Base-by-base conservation (phyloP, 2,888 invertebrate species). In the Parnassius orleans region DNA sequence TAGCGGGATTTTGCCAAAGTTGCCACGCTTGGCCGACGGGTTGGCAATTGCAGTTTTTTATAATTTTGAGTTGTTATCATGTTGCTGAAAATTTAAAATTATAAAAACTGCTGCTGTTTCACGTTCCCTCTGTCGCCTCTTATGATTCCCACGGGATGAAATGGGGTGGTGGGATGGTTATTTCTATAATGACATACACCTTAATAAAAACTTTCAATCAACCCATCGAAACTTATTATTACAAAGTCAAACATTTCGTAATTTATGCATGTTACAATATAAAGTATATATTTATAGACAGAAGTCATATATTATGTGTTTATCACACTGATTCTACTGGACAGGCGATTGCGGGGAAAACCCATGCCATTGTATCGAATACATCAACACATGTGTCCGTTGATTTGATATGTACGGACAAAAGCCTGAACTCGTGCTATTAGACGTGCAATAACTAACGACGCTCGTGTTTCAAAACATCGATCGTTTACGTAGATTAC, bases 281-380 rank as follows among this genome's bases (percentile, higher is more conserved):
- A 19, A 11, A 19, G 43, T 43, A 14, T 54, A 46, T 55, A 44
- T 47, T 11, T 46, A 56, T 14, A 53, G n/a, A 19, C 11, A 42
- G 19, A 19, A 1, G 14, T 33, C 56, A 2, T 44, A 14, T 41
- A 33, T 33, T 33, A 14, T 12, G 10, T 42, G 10, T 42, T 57
- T 50, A 50, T 58, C 51, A 42, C 19, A 12, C n/a, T 33, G 50
- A 10, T 42, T 3, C 10, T 11, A 11, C 5, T 10, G 57, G 42
- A 9, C 50, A 43, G 7, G 15, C 57, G 57, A 24, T 58, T 51
- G 43, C 19, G 57, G 57, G 57, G 15, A 58, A 58, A 58, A 58
- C 57, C 57, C 44, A 43, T 10, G 57, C 41, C 56, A 41, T 19
- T 47, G 57, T 48, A 24, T 42, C 57, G 44, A 41, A 11, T 47